Evolutionary conservation across 2,888 invertebrate genomes (phyloP).

Genomic region (Pandemis corylana): DNA sequence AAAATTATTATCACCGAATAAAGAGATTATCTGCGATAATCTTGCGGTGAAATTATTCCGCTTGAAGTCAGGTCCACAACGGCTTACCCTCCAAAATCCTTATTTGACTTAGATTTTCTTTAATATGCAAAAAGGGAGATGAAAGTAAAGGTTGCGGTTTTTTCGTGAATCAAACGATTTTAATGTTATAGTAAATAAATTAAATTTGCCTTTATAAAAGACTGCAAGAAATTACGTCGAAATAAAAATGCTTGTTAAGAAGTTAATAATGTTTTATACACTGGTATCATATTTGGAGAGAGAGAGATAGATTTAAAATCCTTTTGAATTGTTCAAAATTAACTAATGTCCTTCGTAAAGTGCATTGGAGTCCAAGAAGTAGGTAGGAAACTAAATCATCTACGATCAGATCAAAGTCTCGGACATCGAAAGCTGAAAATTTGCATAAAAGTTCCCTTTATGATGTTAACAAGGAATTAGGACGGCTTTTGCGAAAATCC

Average conservation of each 20-base stretch:
- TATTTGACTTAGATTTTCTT: conserved; percentile 5
- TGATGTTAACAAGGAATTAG: too few species aligned
- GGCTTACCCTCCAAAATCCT: conserved; percentile 6
- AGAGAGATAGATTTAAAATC: too few species aligned
- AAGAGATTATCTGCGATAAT: conserved; percentile 24
- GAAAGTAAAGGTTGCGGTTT: not conserved
- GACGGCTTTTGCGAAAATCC: too few species aligned
- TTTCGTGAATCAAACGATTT: not conserved
- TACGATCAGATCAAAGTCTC: too few species aligned
- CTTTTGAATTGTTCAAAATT: too few species aligned
- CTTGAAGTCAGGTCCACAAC: conserved; percentile 7
- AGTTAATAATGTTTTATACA: too few species aligned
- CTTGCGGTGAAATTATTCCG: conserved; percentile 12
- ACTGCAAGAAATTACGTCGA: not conserved
- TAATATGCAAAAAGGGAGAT: conserved; percentile 2
- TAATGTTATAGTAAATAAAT: not conserved
- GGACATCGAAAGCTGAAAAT: too few species aligned
- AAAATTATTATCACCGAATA: conserved; percentile 15
- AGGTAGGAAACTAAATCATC: too few species aligned
- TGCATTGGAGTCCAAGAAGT: too few species aligned
- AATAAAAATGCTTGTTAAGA: not conserved
- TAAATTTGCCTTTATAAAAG: not conserved
- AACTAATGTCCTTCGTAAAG: too few species aligned
- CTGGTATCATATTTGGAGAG: too few species aligned
- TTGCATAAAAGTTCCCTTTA: too few species aligned